A percentile compares a stretch with the other conserved stretches of the same genome.
These are phyloP conservation scores for Cairina moschata DNA, from an alignment of 2,113 vertebrate genomes.

Conservation along the genomic window DNA sequence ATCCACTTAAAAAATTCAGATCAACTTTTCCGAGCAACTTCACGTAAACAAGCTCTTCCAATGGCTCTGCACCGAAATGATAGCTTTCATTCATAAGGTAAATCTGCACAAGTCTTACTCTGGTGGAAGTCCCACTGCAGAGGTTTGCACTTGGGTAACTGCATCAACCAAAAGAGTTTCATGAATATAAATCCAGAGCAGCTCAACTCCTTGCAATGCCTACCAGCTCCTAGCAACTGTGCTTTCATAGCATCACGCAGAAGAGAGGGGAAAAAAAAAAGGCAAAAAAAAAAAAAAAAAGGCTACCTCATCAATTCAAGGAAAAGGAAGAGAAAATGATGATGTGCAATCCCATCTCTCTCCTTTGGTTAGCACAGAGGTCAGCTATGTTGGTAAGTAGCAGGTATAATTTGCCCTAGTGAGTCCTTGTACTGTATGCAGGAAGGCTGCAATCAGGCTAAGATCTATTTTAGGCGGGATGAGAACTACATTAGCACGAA, in stretches of 20 bases:
- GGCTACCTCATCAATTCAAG: background rate
- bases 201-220: background rate
- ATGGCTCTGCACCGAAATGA: background rate
- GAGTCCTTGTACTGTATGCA: background rate
- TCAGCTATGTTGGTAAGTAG: background rate
- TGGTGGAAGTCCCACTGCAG: background rate
- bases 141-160: background rate
- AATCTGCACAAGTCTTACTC: background rate
- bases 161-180: background rate
- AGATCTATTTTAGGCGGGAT: constrained; percentile 5
- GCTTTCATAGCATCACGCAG: background rate
- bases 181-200: background rate
- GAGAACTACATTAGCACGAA: background rate
- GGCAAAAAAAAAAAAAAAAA: background rate
- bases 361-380: accelerated
- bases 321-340: background rate
- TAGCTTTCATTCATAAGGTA: background rate
- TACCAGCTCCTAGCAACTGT: background rate
- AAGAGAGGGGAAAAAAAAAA: background rate
- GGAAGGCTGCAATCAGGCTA: background rate
- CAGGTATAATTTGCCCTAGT: background rate
- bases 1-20: constrained; percentile 55
- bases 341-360: background rate
- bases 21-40: constrained; percentile 49
- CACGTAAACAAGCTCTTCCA: background rate